Evolutionary conservation across 2,888 invertebrate genomes (phyloP).

Genomic region (Torymus tubicola): DNA sequence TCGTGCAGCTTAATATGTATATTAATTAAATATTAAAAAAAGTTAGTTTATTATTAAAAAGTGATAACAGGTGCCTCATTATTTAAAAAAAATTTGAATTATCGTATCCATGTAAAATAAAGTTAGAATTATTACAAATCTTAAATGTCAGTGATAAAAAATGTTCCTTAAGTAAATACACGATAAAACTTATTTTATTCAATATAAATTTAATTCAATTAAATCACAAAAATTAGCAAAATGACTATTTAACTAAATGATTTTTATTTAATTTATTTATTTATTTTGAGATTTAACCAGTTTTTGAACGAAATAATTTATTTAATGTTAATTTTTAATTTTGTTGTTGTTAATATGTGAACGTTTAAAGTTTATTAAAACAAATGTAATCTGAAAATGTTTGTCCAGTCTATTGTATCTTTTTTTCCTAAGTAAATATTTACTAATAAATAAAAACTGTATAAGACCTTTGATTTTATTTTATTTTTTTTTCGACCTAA

Average conservation of each 20-base stretch:
- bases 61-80: constrained; percentile 45
- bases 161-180: constrained; percentile 30
- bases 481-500: background rate
- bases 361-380: constrained; percentile 47
- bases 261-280: constrained; percentile 11
- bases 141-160: constrained; percentile 38
- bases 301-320: constrained; percentile 9
- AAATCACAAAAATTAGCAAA: constrained; percentile 2
- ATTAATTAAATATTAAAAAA: background rate
- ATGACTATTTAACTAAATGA: background rate
- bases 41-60: constrained; percentile 8
- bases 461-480: no score
- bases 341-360: constrained; percentile 31
- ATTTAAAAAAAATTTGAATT: constrained; percentile 8
- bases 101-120: background rate
- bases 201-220: constrained; percentile 14
- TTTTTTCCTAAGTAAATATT: constrained; percentile 10
- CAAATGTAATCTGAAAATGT: background rate
- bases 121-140: constrained; percentile 15
- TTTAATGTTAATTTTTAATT: constrained; percentile 11
- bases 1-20: background rate
- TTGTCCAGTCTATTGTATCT: background rate
- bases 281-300: background rate
- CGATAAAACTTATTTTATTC: constrained; percentile 21
- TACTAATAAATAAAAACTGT: constrained; percentile 11